Conservation (phyloP, 2,113 vertebrate species). For the Saguinus midas region DNA sequence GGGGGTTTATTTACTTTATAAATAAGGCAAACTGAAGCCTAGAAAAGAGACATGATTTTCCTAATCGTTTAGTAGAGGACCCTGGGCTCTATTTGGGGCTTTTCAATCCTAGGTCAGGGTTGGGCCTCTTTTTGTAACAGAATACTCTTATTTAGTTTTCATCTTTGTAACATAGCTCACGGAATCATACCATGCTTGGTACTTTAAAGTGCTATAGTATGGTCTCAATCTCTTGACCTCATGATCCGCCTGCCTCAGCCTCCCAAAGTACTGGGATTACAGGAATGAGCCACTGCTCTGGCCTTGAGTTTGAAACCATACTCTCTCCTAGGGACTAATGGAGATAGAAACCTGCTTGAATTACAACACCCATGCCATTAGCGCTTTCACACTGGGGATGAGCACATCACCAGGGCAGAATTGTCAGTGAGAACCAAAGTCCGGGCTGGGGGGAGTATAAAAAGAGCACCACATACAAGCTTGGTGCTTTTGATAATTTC, state of each 20-base stretch:
- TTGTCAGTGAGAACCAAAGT: background rate
- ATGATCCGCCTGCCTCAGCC: no score
- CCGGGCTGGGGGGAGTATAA: fast-evolving
- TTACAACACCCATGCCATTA: background rate
- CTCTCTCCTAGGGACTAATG: background rate
- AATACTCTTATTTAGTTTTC: background rate
- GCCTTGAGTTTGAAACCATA: background rate
- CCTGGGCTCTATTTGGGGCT: background rate
- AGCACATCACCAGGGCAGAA: background rate
- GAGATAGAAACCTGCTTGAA: background rate
- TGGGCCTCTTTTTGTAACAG: background rate
- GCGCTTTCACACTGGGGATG: background rate
- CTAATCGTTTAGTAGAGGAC: background rate
- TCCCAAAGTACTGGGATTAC: no score
- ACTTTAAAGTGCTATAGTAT: background rate
- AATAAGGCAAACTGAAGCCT: background rate
- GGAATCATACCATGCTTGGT: background rate
- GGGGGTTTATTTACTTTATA: background rate
- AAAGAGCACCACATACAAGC: background rate
- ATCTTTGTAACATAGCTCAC: background rate
- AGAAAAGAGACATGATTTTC: background rate
- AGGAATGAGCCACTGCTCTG: background rate
- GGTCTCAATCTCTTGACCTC: no score
- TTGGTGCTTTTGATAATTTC: background rate
- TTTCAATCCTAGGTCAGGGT: background rate